Conservation (phyloP, 2,888 invertebrate species). For the Tenthredo mesomela region DNA sequence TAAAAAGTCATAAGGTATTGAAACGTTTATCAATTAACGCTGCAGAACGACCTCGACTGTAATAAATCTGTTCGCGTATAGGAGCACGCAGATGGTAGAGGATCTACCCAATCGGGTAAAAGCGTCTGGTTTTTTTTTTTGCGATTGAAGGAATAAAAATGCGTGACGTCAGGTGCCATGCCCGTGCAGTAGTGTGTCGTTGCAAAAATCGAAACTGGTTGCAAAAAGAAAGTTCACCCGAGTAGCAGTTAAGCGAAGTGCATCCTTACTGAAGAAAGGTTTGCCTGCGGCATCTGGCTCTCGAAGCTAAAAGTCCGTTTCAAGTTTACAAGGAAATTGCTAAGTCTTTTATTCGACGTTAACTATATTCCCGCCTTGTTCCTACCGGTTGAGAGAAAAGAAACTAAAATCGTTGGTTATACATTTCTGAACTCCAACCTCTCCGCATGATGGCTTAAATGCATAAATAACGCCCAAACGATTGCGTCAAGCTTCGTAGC, state of each 20-base stretch:
- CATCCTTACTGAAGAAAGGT: constrained; percentile 23
- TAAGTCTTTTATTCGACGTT: not conserved
- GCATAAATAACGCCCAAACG: not conserved
- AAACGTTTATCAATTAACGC: constrained; percentile 38
- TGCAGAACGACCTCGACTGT: constrained; percentile 28
- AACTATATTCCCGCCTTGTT: not conserved
- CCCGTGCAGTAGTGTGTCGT: not conserved
- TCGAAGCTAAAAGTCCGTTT: constrained; percentile 1
- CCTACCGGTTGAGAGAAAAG: not conserved
- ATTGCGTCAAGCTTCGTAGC: constrained; percentile 1
- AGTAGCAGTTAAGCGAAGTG: constrained; percentile 6
- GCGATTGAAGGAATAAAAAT: constrained; percentile 8
- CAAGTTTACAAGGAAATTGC: not conserved
- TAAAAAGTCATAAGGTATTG: constrained; percentile 21
- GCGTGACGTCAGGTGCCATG: constrained; percentile 1
- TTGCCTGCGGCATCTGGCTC: constrained; percentile 15
- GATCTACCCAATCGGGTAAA: not conserved
- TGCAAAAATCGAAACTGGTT: constrained; percentile 47
- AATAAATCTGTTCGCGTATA: constrained; percentile 27
- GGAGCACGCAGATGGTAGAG: not conserved
- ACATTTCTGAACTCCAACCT: not conserved
- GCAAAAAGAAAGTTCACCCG: constrained; percentile 43
- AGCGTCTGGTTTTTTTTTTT: not conserved
- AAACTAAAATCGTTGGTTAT: not conserved
- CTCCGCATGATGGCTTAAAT: not conserved